A percentile compares a stretch with the other conserved stretches of the same genome.
These are phyloP conservation scores for Spheniscus mendiculus DNA, from an alignment of 2,113 vertebrate genomes.

Conservation along the genomic window DNA sequence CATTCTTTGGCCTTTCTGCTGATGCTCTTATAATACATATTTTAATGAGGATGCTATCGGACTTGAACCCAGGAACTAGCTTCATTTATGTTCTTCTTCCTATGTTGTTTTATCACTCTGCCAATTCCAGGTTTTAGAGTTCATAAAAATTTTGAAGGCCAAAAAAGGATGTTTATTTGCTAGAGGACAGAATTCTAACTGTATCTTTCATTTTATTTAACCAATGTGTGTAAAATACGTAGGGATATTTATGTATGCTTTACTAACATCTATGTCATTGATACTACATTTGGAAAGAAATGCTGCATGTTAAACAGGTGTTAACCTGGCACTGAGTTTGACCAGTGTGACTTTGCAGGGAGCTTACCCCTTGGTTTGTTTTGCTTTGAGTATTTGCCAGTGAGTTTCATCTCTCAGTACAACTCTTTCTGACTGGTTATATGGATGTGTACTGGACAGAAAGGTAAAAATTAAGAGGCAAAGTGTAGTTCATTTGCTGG, in stretches of 20 bases:
- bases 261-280: neutral
- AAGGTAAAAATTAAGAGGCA: neutral
- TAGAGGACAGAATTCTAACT: neutral
- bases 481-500: no score
- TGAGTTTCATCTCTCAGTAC: neutral
- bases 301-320: neutral
- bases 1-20: neutral
- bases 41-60: neutral
- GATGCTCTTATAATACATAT: neutral
- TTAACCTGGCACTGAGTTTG: neutral
- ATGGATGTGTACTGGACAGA: neutral
- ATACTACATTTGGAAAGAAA: neutral
- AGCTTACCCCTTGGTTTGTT: neutral
- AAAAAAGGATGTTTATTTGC: neutral
- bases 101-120: neutral
- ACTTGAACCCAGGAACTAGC: neutral
- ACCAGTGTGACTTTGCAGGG: neutral
- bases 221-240: neutral
- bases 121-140: neutral
- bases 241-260: neutral
- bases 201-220: neutral
- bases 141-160: neutral
- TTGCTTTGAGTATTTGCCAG: neutral
- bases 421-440: neutral
- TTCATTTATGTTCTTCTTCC: neutral